Percentiles rank a stretch among this genome's conserved stretches.
Conservation (phyloP, 2,797 vertebrate species). For the Craterocephalus amniculus region DNA sequence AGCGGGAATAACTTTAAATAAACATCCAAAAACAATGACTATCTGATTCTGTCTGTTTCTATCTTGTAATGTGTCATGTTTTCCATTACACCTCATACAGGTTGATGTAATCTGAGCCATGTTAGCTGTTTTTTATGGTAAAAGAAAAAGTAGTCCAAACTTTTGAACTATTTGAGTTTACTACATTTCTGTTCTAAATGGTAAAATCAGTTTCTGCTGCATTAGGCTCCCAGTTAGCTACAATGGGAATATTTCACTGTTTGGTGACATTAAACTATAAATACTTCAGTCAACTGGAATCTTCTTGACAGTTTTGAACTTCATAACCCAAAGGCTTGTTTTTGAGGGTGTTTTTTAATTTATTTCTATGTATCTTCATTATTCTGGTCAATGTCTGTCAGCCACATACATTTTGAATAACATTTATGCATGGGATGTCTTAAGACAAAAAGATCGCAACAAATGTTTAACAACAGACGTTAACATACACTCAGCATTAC, state of each 20-base stretch:
- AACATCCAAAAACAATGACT: conserved; percentile 63
- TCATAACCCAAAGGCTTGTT: neutral
- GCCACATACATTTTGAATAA: too few species aligned
- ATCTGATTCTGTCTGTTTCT: conserved; percentile 26
- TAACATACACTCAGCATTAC: too few species aligned
- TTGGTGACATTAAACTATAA: too few species aligned
- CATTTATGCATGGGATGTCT: too few species aligned
- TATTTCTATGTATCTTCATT: too few species aligned
- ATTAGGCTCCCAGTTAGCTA: neutral
- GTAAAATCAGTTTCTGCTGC: neutral
- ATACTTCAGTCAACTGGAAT: too few species aligned
- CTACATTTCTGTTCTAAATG: neutral
- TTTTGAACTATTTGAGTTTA: neutral
- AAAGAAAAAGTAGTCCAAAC: neutral
- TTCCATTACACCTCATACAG: neutral
- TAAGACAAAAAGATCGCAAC: too few species aligned
- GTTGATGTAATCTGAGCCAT: neutral
- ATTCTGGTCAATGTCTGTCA: too few species aligned
- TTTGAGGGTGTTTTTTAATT: neutral
- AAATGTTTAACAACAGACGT: too few species aligned
- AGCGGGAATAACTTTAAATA: conserved; percentile 77
- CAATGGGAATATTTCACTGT: neutral
- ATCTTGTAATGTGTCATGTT: neutral
- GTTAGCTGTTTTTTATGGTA: neutral
- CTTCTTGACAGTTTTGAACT: too few species aligned